phyloP scores from a whole-genome alignment of 1,140 invertebrate species.

The Pseudomyrmex pallidus region DNA sequence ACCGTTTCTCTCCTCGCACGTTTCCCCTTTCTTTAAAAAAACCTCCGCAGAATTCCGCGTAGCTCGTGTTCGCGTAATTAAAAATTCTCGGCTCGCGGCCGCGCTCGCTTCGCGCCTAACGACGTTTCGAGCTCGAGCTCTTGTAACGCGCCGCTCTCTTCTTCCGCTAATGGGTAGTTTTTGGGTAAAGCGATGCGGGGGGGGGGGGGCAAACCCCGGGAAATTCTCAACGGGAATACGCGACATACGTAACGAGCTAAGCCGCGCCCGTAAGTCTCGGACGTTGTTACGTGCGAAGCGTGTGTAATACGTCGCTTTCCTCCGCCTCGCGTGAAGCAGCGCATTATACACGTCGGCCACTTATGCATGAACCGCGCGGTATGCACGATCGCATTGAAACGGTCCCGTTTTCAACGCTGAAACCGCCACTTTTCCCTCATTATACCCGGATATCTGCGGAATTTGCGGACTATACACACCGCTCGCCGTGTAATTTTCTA shows the following conservation, averaged over 20 bases:
- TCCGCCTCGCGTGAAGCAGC: conserved; percentile 28
- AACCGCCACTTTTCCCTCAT: conserved; percentile 47
- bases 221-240: conserved; percentile 7
- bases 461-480: conserved; percentile 15
- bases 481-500: conserved; percentile 15
- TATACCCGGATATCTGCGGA: conserved; percentile 15
- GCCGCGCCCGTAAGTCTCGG: conserved; percentile 13
- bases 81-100: conserved; percentile 34
- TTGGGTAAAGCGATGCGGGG: conserved; percentile 8
- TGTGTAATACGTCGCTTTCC: conserved; percentile 25
- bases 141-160: conserved; percentile 21
- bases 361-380: conserved; percentile 31
- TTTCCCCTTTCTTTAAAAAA: neutral
- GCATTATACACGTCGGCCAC: conserved; percentile 16
- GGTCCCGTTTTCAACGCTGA: conserved; percentile 24
- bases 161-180: conserved; percentile 36
- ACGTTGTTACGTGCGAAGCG: conserved; percentile 41
- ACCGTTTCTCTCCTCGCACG: neutral
- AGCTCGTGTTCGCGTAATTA: conserved; percentile 41
- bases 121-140: neutral
- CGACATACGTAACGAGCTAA: conserved; percentile 48
- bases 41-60: conserved; percentile 20
- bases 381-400: conserved; percentile 38
- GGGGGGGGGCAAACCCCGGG: neutral
- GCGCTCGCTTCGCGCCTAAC: conserved; percentile 5